Percentiles rank a stretch among this genome's conserved stretches.
phyloP scores from a whole-genome alignment of 2,113 vertebrate species.

The Atherinomorus stipes region DNA sequence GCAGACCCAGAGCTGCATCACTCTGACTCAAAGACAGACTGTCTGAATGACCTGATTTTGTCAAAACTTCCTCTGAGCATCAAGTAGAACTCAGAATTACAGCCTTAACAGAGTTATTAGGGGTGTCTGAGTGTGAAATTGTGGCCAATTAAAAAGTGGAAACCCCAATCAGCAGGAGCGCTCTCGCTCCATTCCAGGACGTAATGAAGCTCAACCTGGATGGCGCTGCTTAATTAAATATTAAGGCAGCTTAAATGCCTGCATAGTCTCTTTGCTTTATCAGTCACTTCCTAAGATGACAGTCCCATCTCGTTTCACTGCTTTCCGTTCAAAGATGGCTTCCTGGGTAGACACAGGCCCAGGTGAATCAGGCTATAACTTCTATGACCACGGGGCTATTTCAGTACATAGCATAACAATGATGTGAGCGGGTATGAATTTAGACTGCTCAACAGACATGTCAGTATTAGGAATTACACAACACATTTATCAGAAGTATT shows the following conservation, averaged over 20 bases:
- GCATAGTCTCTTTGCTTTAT: constrained; percentile 50
- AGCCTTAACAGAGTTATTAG: constrained; percentile 23
- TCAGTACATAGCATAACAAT: neutral
- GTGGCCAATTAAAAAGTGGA: constrained; percentile 41
- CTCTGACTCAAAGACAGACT: constrained; percentile 12
- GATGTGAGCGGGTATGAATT: neutral
- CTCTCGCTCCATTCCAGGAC: constrained; percentile 37
- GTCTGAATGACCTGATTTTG: constrained; percentile 22
- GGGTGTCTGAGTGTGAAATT: constrained; percentile 19
- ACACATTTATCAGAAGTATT: constrained; percentile 17
- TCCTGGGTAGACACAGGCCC: neutral
- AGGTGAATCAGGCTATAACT: neutral
- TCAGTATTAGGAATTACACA: constrained; percentile 18
- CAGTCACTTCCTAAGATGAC: constrained; percentile 48
- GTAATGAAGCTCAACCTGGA: constrained; percentile 69
- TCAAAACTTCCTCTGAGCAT: constrained; percentile 8
- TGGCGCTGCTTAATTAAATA: constrained; percentile 74
- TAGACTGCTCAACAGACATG: neutral
- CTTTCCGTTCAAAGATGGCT: constrained; percentile 20
- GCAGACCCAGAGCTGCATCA: neutral
- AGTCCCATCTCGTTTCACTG: constrained; percentile 20
- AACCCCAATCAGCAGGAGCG: constrained; percentile 31
- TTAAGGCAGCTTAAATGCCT: constrained; percentile 62
- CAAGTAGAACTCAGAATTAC: constrained; percentile 21
- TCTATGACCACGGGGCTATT: neutral